Evolutionary conservation across 2,797 vertebrate genomes (phyloP).

Genomic region (Esox masquinongy): DNA sequence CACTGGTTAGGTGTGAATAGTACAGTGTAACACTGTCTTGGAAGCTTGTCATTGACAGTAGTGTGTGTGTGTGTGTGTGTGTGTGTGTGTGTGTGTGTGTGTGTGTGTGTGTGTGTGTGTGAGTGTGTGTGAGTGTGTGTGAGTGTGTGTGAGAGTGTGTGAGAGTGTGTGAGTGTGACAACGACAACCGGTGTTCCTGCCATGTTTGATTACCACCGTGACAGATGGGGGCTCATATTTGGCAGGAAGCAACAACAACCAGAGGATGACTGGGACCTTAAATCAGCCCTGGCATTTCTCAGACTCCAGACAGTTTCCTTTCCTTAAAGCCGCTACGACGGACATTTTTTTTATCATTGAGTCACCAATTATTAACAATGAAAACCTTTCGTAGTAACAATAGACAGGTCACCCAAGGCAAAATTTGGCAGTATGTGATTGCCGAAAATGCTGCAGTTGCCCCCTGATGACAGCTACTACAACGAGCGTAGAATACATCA

Average conservation of each 20-base stretch:
- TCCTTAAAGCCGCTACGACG: too few species aligned
- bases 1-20: not conserved
- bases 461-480: not conserved
- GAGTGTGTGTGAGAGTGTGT: conserved; percentile 25
- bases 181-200: conserved; percentile 51
- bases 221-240: conserved; percentile 60
- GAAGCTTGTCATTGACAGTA: too few species aligned
- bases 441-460: too few species aligned
- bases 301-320: too few species aligned
- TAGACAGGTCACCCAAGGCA: too few species aligned
- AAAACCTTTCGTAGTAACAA: too few species aligned
- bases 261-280: conserved; percentile 1
- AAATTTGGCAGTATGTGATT: too few species aligned
- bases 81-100: not conserved
- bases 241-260: conserved; percentile 43
- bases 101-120: conserved; percentile 32
- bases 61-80: conserved; percentile 18
- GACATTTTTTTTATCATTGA: too few species aligned
- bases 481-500: conserved; percentile 46
- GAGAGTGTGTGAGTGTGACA: conserved; percentile 30
- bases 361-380: too few species aligned
- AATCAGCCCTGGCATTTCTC: too few species aligned
- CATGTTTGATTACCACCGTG: conserved; percentile 62
- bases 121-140: conserved; percentile 7
- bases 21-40: not conserved